Base-by-base conservation (phyloP, 2,888 invertebrate species). In the Tetheella fluctuosa region DNA sequence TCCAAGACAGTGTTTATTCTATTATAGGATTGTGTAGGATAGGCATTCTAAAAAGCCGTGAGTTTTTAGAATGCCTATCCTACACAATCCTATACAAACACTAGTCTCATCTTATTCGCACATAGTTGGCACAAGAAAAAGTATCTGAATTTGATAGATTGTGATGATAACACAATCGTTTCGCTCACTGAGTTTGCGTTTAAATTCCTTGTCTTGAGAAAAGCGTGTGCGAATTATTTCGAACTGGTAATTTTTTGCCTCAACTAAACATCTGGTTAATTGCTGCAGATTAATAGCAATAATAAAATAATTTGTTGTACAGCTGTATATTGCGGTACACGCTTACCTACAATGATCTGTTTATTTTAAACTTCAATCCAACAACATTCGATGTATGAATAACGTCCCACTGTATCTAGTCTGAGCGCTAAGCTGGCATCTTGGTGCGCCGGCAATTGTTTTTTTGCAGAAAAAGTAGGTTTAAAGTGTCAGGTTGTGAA, bases 281-380 rank as follows among this genome's bases (percentile, higher is more conserved):
- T 86, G 77, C 76, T 57, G 58, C 62, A 73, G 83, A 85, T 87
- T 77, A 76, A 66, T 48, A 86, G 84, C 83, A 70, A 76, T 79
- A 79, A 73, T 77, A 77, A 80, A 83, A 83, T 81, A 79, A 84
- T 86, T 85, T 87, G 85, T 85, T 83, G 71, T 71, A 79, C 80
- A 79, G 75, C 69, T 72, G 63, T 42, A 42, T 1, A 17, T 42
- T 42, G 42, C 17, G 42, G 42, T 17, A 17, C 42, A 42, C 17
- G 17, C 8, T 17, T 42, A 42, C n/a, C 42, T 42, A 10, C 20
- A 48, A 48, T 10, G 48, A 20, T 17, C 17, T 20, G 10, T 20
- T 8, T 20, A 48, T 8, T 48, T 48, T 48, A 10, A 48, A 42
- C 15, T 42, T 5, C 42, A 42, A 6, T 42, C 8, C 10, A 48